Percentiles rank a stretch among this genome's conserved stretches.
Evolutionary conservation across 2,888 invertebrate species (phyloP).

Genomic region (Aphidius colemani): DNA sequence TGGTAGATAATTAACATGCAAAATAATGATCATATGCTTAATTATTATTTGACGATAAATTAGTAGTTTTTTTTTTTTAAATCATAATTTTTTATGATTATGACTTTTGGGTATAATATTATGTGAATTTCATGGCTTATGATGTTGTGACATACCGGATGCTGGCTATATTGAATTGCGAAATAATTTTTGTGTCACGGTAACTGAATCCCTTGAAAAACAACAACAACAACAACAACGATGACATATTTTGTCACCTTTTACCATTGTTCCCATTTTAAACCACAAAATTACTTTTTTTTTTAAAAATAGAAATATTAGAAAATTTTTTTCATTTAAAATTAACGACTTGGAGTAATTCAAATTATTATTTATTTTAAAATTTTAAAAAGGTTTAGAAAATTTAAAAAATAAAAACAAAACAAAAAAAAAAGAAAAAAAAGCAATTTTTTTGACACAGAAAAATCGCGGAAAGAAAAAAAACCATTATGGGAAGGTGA

Average conservation of each 20-base stretch:
- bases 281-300: neutral
- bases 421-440: conserved; percentile 15
- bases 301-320: neutral
- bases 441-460: conserved; percentile 42
- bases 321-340: conserved; percentile 4
- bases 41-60: neutral
- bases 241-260: conserved; percentile 4
- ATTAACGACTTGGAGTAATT: conserved; percentile 19
- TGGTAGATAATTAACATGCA: too few relatives aligned
- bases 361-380: neutral
- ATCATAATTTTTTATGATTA: neutral
- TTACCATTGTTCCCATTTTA: too few relatives aligned
- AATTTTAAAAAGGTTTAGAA: neutral
- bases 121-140: neutral
- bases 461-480: conserved; percentile 57
- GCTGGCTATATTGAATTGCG: conserved; percentile 11
- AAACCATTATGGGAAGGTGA: conserved; percentile 59
- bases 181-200: conserved; percentile 19
- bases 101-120: neutral
- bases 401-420: conserved; percentile 16
- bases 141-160: conserved; percentile 19
- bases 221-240: too few relatives aligned
- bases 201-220: conserved; percentile 14
- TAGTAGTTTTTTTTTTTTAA: neutral
- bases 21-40: too few relatives aligned